Percentiles rank a stretch among this genome's conserved stretches.
Conservation (phyloP, 2,113 vertebrate species). For the Vimba vimba region DNA sequence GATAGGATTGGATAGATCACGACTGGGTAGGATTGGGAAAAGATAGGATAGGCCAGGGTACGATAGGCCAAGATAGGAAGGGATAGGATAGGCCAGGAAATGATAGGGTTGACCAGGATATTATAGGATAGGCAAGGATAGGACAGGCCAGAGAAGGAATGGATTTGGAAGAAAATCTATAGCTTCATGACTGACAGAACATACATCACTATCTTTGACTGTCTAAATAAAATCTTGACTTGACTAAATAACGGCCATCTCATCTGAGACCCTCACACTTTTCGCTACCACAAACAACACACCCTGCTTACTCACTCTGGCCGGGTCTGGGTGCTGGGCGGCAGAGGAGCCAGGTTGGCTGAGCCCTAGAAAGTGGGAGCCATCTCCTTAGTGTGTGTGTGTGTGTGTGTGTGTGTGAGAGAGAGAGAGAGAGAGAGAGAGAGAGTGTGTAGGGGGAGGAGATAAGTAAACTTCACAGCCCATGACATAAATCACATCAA, state of each 20-base stretch:
- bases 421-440: not conserved
- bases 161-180: not conserved
- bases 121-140: not conserved
- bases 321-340: conserved; percentile 68
- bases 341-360: conserved; percentile 83
- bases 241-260: not conserved
- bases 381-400: conserved; percentile 64
- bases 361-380: conserved; percentile 67
- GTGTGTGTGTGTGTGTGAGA: conserved; percentile 38
- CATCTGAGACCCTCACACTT: conserved; percentile 56
- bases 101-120: not conserved
- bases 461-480: conserved; percentile 90
- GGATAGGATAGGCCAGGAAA: not conserved
- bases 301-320: conserved; percentile 64
- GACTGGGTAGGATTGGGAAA: not conserved
- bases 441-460: conserved; percentile 62
- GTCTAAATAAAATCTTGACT: no score
- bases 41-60: not conserved
- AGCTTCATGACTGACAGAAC: not conserved
- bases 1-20: not conserved
- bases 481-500: conserved; percentile 89
- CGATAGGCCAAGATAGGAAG: not conserved
- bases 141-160: not conserved
- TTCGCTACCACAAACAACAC: conserved; percentile 22
- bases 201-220: not conserved